Evolutionary conservation across 2,113 vertebrate genomes (phyloP).

Genomic region (Ptyas mucosa): DNA sequence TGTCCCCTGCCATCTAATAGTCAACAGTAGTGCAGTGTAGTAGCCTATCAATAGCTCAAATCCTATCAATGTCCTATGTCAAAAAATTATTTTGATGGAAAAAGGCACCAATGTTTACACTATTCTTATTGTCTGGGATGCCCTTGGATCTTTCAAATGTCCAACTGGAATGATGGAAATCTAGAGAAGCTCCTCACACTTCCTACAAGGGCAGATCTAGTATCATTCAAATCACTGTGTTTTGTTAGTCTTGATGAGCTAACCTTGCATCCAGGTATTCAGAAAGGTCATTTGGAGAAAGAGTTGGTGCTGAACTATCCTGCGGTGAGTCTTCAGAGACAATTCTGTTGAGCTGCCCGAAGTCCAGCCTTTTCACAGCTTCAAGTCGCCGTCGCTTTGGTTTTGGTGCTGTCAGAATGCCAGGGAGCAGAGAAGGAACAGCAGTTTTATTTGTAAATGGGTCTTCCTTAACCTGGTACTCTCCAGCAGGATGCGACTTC

Average conservation of each 20-base stretch:
- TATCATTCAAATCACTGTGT: not conserved
- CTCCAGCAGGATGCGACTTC: not conserved
- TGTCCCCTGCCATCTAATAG: not conserved
- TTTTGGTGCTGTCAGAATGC: constrained; percentile 70
- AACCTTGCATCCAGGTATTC: constrained; percentile 61
- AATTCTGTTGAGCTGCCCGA: constrained; percentile 32
- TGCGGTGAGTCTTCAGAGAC: not conserved
- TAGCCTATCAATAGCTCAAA: not conserved
- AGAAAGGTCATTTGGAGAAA: constrained; percentile 62
- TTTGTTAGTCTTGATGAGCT: not conserved
- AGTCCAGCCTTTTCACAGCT: constrained; percentile 79
- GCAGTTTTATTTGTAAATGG: not conserved
- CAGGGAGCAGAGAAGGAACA: not conserved
- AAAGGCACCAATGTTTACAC: not conserved
- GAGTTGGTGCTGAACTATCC: constrained; percentile 69
- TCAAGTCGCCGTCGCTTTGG: constrained; percentile 77
- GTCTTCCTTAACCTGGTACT: not conserved
- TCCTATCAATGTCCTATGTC: not conserved
- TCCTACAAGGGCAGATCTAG: not conserved
- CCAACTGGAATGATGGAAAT: not conserved
- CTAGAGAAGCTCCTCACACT: not conserved
- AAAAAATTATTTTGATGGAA: not conserved
- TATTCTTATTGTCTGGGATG: not conserved
- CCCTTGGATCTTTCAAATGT: not conserved
- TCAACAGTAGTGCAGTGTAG: not conserved